Conservation (phyloP, 2,797 vertebrate genomes). For the Schizopygopsis malacanthus region DNA sequence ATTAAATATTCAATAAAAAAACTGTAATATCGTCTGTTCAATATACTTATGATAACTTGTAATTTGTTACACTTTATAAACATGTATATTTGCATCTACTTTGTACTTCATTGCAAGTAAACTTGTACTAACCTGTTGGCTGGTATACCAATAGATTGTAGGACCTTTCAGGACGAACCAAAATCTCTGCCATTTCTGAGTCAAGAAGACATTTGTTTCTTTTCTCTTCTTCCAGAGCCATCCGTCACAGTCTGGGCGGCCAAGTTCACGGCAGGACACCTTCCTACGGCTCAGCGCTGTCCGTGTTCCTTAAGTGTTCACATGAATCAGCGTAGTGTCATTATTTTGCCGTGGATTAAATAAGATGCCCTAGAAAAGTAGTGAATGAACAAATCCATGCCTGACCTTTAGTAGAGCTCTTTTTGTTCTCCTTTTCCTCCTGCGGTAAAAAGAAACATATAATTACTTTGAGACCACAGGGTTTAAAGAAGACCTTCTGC, state of each 20-base stretch:
- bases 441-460: slow-evolving; percentile 41
- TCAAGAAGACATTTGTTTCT: slow-evolving; percentile 84
- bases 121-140: slow-evolving; percentile 69
- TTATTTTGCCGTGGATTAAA: slow-evolving; percentile 7
- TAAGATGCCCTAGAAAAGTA: neutral
- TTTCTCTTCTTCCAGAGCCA: slow-evolving; percentile 96
- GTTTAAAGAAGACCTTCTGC: neutral
- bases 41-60: neutral
- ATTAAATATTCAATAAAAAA: neutral
- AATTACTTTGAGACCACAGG: neutral
- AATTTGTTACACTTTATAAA: neutral
- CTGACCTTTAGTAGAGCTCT: slow-evolving; percentile 75
- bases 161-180: slow-evolving; percentile 94
- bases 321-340: neutral
- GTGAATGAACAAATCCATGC: neutral
- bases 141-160: slow-evolving; percentile 90
- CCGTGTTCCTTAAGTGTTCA: slow-evolving; percentile 64
- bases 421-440: slow-evolving; percentile 75
- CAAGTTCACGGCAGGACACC: slow-evolving; percentile 91
- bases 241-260: slow-evolving; percentile 88
- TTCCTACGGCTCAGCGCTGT: slow-evolving; percentile 85
- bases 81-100: neutral
- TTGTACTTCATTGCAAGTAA: neutral
- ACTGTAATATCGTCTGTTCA: neutral
- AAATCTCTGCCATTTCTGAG: slow-evolving; percentile 95